Evolutionary conservation across 2,797 vertebrate genomes (phyloP), one percentile per base, ranked within the genome.

Genomic region (Intellagama lesueurii): DNA sequence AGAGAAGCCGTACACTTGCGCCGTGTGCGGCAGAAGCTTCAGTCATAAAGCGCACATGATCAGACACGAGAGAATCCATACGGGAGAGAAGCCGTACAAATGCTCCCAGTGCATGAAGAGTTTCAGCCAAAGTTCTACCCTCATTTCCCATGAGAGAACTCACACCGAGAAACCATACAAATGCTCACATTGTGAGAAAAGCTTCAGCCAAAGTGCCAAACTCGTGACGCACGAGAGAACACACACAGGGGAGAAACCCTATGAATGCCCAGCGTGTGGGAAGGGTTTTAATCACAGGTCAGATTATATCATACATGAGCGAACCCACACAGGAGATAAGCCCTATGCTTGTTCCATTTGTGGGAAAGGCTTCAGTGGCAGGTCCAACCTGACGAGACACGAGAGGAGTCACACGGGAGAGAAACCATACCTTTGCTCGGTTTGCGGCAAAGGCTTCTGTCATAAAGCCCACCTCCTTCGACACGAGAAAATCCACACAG

Each of bases 401-500:
- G 82, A 89, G 30, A 79, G 83, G 28, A 89, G 82, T 68, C 88
- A 85, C 76, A 89, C 88, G 0, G 88, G 88, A 30, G 88, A 79
- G 60, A 89, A 89, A 35, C 82, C 88, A 0, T 85, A 89, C 26
- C 83, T 84, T 19, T 89, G 88, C 16, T 70, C 82, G 0, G 44
- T 85, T 30, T 89, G 88, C 0, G 82, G 82, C 19, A 89, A 89
- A 56, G 82, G 83, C 35, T 89, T 89, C 32, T 82, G 80, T 35
- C 87, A 86, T 8, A 84, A 86, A 76, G 80, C 87, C 0, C 87
- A 88, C 70, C 80, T 88, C 56, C 80, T 88, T 60, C 87, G 80
- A 89, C 97, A 97, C 85, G 95, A 96, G 95, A 94, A 95, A 3
- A 95, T 97, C 40, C 97, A 97, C 68, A 91, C 93, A 0, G 93